Base-by-base conservation (phyloP, 1,140 invertebrate genomes). In the Radopholus similis region DNA sequence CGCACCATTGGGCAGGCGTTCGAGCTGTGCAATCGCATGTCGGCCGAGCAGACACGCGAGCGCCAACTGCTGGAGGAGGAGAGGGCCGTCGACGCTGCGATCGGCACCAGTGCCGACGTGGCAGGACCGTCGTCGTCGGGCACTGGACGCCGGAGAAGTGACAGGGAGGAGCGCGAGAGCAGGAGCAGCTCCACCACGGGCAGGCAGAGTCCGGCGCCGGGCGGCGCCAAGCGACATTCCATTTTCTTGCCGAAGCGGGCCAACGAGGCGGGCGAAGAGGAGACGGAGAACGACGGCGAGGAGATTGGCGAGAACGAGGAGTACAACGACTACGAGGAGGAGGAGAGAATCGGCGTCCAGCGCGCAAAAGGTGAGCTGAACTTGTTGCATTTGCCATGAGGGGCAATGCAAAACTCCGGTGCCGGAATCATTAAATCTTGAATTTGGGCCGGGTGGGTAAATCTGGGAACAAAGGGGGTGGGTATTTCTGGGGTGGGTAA, bases 1-100 rank as follows among this genome's bases (percentile, higher is more conserved):
- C 87, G 94, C 77, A 97, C 94, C 0, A 93, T 98, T 69, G 94
- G 95, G 35, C 94, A 97, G 85, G 95, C 95, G 21, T 98, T 98
- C 86, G 95, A 62, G 34, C 93, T 97, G 80, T 97, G 93, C 86
- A 93, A 97, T 88, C 95, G 95, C 86, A 87, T 88, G 32, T 66
- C 77, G 21, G 74, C 77, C 49, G 81, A 82, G 51, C 79, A 81
- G 58, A 82, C 81, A 66, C 68, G 68, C 32, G 75, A 78, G 55
- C 70, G 68, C 34, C 68, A 73, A 37, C 73, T 70, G 13, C 15
- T 73, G 21, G 72, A 73, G 54, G 73, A 73, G 42, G 62, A 70
- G 32, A 18, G 58, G 6, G 40, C 38, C 40, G 44, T 62, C 30
- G 66, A 68, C 28, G 44, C 62, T 5, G 38, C 23, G 18, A 35